Percentiles rank a stretch among this genome's conserved stretches.
Conservation (phyloP, 2,888 invertebrate genomes). For the Oligia latruncula region DNA sequence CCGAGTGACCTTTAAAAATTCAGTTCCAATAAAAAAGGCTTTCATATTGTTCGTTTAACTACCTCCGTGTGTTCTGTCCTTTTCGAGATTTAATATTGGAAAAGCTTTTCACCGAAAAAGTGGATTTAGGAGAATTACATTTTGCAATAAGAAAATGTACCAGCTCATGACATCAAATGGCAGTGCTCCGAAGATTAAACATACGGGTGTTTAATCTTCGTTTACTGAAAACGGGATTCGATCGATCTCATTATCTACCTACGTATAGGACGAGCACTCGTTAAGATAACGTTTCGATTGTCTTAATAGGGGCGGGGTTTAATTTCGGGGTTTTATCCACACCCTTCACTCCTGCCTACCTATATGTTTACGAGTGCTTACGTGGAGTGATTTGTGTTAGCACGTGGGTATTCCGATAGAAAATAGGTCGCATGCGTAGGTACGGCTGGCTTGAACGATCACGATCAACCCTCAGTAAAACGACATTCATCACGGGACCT, state of each 20-base stretch:
- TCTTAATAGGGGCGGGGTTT: slow-evolving; percentile 65
- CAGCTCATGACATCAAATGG: slow-evolving; percentile 29
- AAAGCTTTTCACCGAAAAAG: slow-evolving; percentile 28
- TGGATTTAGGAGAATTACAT: slow-evolving; percentile 12
- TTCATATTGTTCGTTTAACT: not conserved
- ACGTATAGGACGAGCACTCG: slow-evolving; percentile 46
- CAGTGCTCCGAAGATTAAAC: slow-evolving; percentile 32
- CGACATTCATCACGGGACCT: slow-evolving; percentile 70
- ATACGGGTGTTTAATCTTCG: slow-evolving; percentile 37
- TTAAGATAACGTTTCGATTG: slow-evolving; percentile 66
- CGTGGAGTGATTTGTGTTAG: slow-evolving; percentile 62
- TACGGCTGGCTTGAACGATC: slow-evolving; percentile 44
- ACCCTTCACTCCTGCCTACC: slow-evolving; percentile 49
- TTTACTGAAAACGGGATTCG: slow-evolving; percentile 32
- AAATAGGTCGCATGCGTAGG: slow-evolving; percentile 61
- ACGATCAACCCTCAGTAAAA: slow-evolving; percentile 54
- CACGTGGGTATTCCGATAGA: slow-evolving; percentile 48
- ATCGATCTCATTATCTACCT: slow-evolving; percentile 39
- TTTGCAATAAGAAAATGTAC: slow-evolving; percentile 22
- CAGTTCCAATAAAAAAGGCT: not conserved
- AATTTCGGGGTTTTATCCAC: slow-evolving; percentile 56
- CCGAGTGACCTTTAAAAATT: not conserved
- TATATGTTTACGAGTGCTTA: slow-evolving; percentile 62
- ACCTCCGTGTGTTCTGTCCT: not conserved
- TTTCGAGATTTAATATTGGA: slow-evolving; percentile 23